Conservation (phyloP, 2,888 invertebrate species). For the Orgyia antiqua region DNA sequence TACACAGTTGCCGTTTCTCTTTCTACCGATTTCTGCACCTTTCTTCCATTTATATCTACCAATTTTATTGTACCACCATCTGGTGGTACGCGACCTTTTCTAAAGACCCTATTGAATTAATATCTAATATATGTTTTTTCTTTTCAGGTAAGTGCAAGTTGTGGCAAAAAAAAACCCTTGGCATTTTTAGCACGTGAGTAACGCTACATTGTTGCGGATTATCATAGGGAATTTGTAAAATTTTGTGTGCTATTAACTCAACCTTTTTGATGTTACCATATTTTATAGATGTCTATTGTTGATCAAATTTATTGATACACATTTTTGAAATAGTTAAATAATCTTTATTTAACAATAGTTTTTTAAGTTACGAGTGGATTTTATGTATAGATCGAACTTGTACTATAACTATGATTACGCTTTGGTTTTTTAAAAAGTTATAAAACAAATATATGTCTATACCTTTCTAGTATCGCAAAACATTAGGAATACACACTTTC, state of each 20-base stretch:
- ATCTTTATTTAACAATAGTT: no score
- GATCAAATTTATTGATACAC: no score
- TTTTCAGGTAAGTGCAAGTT: conserved; percentile 57
- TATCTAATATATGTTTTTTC: conserved; percentile 51
- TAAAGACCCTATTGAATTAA: conserved; percentile 45
- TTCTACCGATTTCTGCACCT: conserved; percentile 56
- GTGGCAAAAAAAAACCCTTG: conserved; percentile 34
- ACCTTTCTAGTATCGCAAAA: no score
- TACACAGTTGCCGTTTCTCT: conserved; percentile 54
- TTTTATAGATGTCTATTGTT: conserved; percentile 3
- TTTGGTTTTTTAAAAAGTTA: no score
- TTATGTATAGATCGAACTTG: no score
- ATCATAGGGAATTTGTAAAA: conserved; percentile 12
- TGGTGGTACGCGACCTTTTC: conserved; percentile 50
- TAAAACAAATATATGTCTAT: no score
- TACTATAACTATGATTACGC: no score
- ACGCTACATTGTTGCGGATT: conserved; percentile 23
- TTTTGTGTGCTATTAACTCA: conserved; percentile 5
- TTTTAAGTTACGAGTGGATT: no score
- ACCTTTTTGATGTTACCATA: conserved; percentile 6
- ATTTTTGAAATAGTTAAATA: no score
- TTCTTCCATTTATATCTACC: conserved; percentile 44
- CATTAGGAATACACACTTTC: no score
- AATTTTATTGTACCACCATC: conserved; percentile 54
- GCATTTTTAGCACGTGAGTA: conserved; percentile 41